Percentiles rank a stretch among this genome's conserved stretches.
Conservation (phyloP, 2,888 invertebrate species). For the Brachypalpus laphriformis region DNA sequence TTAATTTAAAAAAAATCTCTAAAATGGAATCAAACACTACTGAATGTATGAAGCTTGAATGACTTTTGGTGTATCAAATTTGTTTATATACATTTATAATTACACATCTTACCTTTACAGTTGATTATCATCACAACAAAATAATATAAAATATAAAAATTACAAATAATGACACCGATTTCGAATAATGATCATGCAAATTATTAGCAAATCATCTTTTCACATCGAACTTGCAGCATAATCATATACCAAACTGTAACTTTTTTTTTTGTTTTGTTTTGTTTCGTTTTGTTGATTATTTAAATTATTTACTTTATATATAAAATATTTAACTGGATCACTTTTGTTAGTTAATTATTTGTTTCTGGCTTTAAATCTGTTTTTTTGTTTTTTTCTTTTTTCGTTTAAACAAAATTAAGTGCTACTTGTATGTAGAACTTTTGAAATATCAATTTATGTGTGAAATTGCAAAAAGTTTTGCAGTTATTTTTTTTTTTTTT, state of each 20-base stretch:
- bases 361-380: constrained; percentile 1
- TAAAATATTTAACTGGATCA: constrained; percentile 27
- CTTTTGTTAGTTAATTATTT: constrained; percentile 45
- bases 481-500: not conserved
- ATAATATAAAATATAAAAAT: constrained; percentile 53
- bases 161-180: constrained; percentile 62
- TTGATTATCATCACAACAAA: constrained; percentile 58
- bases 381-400: constrained; percentile 16
- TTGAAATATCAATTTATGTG: constrained; percentile 41
- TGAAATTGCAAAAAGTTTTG: constrained; percentile 29
- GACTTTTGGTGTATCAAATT: not conserved
- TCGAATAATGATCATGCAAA: constrained; percentile 66
- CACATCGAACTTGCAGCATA: constrained; percentile 75
- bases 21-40: constrained; percentile 35
- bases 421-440: constrained; percentile 70
- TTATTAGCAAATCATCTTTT: constrained; percentile 73
- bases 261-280: constrained; percentile 28
- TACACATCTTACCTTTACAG: constrained; percentile 68
- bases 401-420: constrained; percentile 55
- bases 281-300: constrained; percentile 42
- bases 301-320: constrained; percentile 51
- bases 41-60: not conserved
- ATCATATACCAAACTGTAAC: constrained; percentile 71
- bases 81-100: constrained; percentile 34
- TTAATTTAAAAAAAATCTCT: not conserved